Evolutionary conservation across 2,888 invertebrate genomes (phyloP).

Genomic region (Heterodera filipjevi): DNA sequence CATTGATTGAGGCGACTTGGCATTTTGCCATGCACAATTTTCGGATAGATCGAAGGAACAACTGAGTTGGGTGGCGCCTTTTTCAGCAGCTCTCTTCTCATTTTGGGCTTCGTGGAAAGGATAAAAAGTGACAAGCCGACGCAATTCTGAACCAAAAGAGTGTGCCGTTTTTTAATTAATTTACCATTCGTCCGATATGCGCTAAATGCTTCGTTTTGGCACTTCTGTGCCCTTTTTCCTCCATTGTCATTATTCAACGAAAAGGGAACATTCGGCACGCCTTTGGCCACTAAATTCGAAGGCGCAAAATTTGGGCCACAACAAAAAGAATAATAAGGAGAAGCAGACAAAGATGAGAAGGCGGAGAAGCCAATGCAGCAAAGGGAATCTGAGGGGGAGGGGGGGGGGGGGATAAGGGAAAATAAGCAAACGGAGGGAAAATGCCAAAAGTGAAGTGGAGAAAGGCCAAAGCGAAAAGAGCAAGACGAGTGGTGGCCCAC

Average conservation of each 20-base stretch:
- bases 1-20: background rate
- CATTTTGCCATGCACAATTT: conserved; percentile 57
- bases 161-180: background rate
- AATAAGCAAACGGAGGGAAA: background rate
- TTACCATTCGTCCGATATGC: conserved; percentile 40
- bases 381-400: background rate
- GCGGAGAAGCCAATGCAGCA: conserved; percentile 18
- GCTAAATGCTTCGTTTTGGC: conserved; percentile 40
- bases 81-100: background rate
- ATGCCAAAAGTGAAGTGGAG: background rate
- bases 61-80: conserved; percentile 51
- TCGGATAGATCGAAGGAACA: conserved; percentile 58
- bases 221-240: conserved; percentile 36
- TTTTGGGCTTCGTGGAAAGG: conserved; percentile 1
- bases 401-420: background rate
- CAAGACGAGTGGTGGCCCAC: background rate
- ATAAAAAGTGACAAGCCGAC: conserved; percentile 28
- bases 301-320: background rate
- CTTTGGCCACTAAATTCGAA: conserved; percentile 4
- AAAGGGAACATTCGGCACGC: conserved; percentile 2
- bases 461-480: background rate
- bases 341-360: conserved; percentile 6
- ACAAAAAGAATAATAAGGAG: background rate
- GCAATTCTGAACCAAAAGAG: conserved; percentile 34
- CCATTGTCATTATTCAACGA: background rate